These are phyloP conservation scores for Nomada fucata DNA, from an alignment of 2,888 invertebrate genomes.

Conservation along the genomic window DNA sequence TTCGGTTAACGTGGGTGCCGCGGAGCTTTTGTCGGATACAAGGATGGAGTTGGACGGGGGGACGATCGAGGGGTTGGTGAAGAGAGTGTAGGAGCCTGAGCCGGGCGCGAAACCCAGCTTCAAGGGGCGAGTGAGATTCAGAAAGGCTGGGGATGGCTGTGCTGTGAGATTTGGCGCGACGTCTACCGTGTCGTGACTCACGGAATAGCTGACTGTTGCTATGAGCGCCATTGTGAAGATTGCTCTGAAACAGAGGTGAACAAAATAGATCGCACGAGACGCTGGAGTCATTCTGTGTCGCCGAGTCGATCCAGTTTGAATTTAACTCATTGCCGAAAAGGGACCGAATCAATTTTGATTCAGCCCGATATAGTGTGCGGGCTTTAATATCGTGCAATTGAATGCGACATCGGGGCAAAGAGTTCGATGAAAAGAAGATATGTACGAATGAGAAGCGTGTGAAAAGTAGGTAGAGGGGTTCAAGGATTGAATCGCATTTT, in stretches of 20 bases:
- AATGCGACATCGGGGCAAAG: no score
- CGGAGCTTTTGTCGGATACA: background rate
- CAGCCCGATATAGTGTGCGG: no score
- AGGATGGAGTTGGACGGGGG: slow-evolving; percentile 11
- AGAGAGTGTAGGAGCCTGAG: slow-evolving; percentile 48
- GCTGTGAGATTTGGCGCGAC: slow-evolving; percentile 30
- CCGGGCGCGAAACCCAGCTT: slow-evolving; percentile 44
- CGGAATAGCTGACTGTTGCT: slow-evolving; percentile 85
- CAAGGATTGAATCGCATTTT: no score
- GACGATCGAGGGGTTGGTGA: slow-evolving; percentile 30
- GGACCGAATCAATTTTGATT: no score
- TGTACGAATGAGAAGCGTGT: no score
- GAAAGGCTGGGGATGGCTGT: background rate
- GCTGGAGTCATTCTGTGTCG: background rate
- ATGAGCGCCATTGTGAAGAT: slow-evolving; percentile 85
- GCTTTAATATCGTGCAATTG: no score
- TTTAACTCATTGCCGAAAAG: no score
- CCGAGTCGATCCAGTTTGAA: no score
- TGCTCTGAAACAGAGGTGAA: slow-evolving; percentile 82
- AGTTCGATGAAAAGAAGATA: no score
- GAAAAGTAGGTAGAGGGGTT: no score
- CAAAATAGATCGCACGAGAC: no score
- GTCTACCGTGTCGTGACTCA: slow-evolving; percentile 61
- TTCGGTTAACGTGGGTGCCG: slow-evolving; percentile 75
- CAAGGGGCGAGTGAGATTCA: slow-evolving; percentile 11